Percentiles rank a stretch among this genome's conserved stretches.
phyloP scores from a whole-genome alignment of 2,888 invertebrate species.

The Alcis repandata region DNA sequence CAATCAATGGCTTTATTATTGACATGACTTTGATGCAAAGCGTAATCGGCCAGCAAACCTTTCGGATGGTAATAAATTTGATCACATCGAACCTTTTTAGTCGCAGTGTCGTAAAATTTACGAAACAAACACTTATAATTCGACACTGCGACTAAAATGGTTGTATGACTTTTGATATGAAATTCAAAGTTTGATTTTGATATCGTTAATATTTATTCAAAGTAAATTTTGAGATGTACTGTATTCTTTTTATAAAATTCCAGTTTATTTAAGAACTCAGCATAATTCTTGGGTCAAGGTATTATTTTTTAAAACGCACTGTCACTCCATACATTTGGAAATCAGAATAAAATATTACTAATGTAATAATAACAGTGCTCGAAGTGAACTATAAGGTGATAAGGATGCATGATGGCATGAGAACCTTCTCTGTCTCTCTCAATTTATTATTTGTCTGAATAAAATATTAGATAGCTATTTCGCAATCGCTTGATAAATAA shows the following conservation, averaged over 20 bases:
- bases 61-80: too few relatives aligned
- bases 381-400: slow-evolving; percentile 24
- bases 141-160: too few relatives aligned
- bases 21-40: too few relatives aligned
- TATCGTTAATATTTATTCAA: neutral
- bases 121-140: too few relatives aligned
- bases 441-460: neutral
- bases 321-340: slow-evolving; percentile 53
- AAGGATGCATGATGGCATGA: slow-evolving; percentile 46
- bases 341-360: slow-evolving; percentile 2
- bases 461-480: neutral
- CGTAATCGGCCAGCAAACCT: too few relatives aligned
- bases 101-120: too few relatives aligned
- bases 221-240: slow-evolving; percentile 26
- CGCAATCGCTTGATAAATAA: neutral
- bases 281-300: slow-evolving; percentile 76
- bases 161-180: slow-evolving; percentile 5
- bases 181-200: slow-evolving; percentile 9
- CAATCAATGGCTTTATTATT: too few relatives aligned
- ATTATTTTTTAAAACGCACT: slow-evolving; percentile 66
- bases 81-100: too few relatives aligned
- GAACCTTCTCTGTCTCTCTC: neutral
- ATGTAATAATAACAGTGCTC: slow-evolving; percentile 23
- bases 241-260: slow-evolving; percentile 34
- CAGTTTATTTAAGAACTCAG: slow-evolving; percentile 59